These are phyloP conservation scores for Festucalex cinctus DNA, from an alignment of 2,113 vertebrate genomes.

Conservation along the genomic window DNA sequence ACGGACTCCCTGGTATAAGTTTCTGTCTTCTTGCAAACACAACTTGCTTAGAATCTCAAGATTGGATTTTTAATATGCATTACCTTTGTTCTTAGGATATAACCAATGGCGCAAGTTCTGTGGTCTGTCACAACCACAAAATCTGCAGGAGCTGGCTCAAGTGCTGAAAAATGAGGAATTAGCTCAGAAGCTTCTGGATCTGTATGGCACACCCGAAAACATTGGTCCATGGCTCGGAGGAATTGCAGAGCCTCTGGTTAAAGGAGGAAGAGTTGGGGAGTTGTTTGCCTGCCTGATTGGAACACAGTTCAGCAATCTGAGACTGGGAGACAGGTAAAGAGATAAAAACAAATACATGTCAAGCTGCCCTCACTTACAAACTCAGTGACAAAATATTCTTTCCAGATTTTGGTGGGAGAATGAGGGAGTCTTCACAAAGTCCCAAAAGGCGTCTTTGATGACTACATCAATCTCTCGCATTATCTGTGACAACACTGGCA, in stretches of 20 bases:
- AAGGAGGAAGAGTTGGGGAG: constrained; percentile 73
- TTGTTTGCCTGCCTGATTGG: constrained; percentile 71
- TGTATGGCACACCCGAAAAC: constrained; percentile 66
- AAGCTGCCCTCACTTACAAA: not conserved
- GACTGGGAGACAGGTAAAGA: constrained; percentile 59
- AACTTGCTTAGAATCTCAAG: not conserved
- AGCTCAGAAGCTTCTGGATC: constrained; percentile 42
- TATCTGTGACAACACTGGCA: constrained; percentile 75
- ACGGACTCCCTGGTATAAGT: constrained; percentile 46
- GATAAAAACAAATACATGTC: not conserved
- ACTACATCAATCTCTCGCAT: constrained; percentile 59
- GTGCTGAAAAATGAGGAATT: constrained; percentile 56
- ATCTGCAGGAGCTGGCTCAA: constrained; percentile 2
- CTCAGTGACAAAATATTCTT: not conserved
- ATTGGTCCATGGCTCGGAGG: constrained; percentile 72
- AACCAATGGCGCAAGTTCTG: constrained; percentile 68
- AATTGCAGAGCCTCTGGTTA: constrained; percentile 63
- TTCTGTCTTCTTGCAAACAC: not conserved
- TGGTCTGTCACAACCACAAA: constrained; percentile 53
- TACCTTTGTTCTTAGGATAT: constrained; percentile 52
- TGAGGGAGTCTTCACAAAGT: constrained; percentile 55
- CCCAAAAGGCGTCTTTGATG: constrained; percentile 49
- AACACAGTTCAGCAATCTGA: constrained; percentile 57
- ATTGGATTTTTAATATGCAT: not conserved
- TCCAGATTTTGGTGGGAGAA: constrained; percentile 76